Evolutionary conservation across 2,888 invertebrate species (phyloP), one percentile per base, ranked within the genome.

Genomic region (Odontocerum albicorne): DNA sequence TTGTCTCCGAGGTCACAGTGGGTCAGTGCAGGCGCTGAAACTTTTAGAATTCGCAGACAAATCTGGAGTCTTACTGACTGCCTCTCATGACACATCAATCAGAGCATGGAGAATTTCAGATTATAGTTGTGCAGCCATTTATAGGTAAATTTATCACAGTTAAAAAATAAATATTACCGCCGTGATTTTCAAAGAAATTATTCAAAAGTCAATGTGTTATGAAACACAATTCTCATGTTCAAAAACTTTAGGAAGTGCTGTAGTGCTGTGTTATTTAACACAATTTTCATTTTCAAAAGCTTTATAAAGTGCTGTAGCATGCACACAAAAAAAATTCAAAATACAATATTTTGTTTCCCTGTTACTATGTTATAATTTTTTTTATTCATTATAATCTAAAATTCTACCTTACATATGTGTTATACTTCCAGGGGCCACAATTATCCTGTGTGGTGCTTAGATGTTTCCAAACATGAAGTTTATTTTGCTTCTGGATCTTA

Each of bases 361-460:
- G n/a, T n/a, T n/a, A n/a, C n/a, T n/a, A n/a, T n/a, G n/a, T n/a
- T n/a, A n/a, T n/a, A n/a, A n/a, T n/a, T n/a, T n/a, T n/a, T n/a
- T n/a, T n/a, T n/a, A n/a, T n/a, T n/a, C n/a, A n/a, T n/a, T n/a
- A n/a, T n/a, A n/a, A n/a, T n/a, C n/a, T n/a, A n/a, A n/a, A n/a
- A n/a, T n/a, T n/a, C n/a, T n/a, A n/a, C n/a, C n/a, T n/a, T n/a
- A n/a, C n/a, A n/a, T n/a, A n/a, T n/a, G n/a, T n/a, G n/a, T n/a
- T n/a, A n/a, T n/a, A n/a, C 71, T 70, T 74, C 63, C 66, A 81
- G 86, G 64, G 96, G 95, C 21, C 96, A 96, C 71, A 87, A 85
- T 66, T 90, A 90, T 66, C 91, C 95, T 1, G 87, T 96, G 62
- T 96, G 95, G 90, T 90, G 90, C 68, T 79, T 95, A 69, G 88